Evolutionary conservation across 2,113 vertebrate genomes (phyloP), one percentile per base, ranked within the genome.

Genomic region (Pachycephala philippinensis): DNA sequence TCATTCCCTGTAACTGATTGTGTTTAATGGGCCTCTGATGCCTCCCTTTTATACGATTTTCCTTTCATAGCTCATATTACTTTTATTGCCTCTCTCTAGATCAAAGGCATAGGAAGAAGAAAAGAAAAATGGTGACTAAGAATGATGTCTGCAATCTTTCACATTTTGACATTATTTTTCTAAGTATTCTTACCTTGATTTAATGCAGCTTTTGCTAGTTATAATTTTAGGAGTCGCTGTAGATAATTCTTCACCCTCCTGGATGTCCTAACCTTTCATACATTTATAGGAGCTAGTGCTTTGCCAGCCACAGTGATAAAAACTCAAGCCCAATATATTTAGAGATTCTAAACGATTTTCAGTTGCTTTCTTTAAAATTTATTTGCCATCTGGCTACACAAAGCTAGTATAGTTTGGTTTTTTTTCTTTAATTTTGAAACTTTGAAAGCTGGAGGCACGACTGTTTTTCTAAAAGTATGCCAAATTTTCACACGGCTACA

Each of bases 171-270:
- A 87, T 90, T 89, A 82, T 88, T 95, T 87, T 94, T 78, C 37
- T 72, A 72, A 76, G 59, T 84, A 71, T 84, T 95, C 63, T 78
- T 91, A 80, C 78, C 66, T 87, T 91, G 68, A 87, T 78, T 94
- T 87, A 75, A 82, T 68, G 44, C 59, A 76, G 22, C 30, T 87
- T 79, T 89, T 84, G 9, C 31, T 77, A 37, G 37, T 89, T 78
- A 66, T 54, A 79, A 66, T 72, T 82, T 86, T 61, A 45, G n/a
- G n/a, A 93, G n/a, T 90, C 54, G 30, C 45, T 80, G 52, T 15
- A 49, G 80, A 40, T 63, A 87, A 78, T 71, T 84, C 56, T 84
- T 86, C 47, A 64, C 31, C 7, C 24, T 42, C n/a, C 12, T 37
- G 37, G n/a, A 30, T 57, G 56, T 39, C 56, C 57, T 10, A 89